Conservation (phyloP, 1,140 invertebrate species). For the Thalassaphorura encarpata region DNA sequence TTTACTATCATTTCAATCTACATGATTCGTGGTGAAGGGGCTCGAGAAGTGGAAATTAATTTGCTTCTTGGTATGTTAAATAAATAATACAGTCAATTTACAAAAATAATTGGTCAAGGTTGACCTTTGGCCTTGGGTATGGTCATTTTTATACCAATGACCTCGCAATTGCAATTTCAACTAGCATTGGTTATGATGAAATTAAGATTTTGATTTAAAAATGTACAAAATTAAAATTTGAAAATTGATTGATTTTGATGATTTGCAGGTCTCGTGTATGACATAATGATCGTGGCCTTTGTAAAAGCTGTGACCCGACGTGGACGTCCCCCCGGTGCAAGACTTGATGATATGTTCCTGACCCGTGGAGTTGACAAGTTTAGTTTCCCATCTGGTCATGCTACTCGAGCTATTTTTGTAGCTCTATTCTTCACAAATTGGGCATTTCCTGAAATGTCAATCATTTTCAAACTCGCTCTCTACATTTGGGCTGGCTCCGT, state of each 20-base stretch:
- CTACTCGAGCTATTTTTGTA: slow-evolving; percentile 71
- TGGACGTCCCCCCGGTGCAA: slow-evolving; percentile 50
- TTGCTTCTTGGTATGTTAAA: too few species aligned
- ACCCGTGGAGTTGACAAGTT: slow-evolving; percentile 69
- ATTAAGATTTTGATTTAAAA: neutral
- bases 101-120: too few species aligned
- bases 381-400: slow-evolving; percentile 93
- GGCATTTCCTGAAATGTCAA: slow-evolving; percentile 47
- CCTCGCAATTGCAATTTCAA: too few species aligned
- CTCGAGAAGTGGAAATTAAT: too few species aligned
- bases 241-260: slow-evolving; percentile 12
- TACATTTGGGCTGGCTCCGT: slow-evolving; percentile 64
- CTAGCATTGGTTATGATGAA: too few species aligned
- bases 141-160: too few species aligned
- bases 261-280: slow-evolving; percentile 68
- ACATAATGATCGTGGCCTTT: slow-evolving; percentile 70
- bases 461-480: slow-evolving; percentile 45
- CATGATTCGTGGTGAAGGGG: too few species aligned
- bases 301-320: slow-evolving; percentile 69
- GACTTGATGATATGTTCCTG: slow-evolving; percentile 48
- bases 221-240: neutral
- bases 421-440: slow-evolving; percentile 52
- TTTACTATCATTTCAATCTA: slow-evolving; percentile 52
- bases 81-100: too few species aligned
- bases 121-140: too few species aligned